Conservation (phyloP, 2,888 invertebrate genomes). For the Hypsopygia costalis region DNA sequence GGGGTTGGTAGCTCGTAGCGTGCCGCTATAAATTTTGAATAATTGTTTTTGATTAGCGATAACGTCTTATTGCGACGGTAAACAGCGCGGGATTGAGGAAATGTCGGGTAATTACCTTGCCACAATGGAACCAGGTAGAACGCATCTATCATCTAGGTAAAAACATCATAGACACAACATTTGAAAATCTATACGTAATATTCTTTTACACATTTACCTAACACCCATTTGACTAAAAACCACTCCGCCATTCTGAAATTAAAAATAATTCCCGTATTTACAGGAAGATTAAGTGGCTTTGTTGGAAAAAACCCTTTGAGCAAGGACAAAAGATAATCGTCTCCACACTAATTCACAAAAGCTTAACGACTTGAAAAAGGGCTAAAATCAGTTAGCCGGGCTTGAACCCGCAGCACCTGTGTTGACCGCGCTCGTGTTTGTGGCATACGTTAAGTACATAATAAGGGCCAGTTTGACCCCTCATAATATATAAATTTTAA, state of each 20-base stretch:
- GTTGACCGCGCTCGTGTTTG: background rate
- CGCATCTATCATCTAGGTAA: no score
- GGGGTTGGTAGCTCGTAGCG: no score
- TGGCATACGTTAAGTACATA: background rate
- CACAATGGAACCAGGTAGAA: no score
- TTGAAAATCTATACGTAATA: no score
- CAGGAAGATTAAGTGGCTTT: slow-evolving; percentile 11
- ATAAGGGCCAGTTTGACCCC: background rate
- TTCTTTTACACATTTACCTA: no score
- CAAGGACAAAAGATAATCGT: slow-evolving; percentile 20
- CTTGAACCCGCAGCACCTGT: slow-evolving; percentile 16
- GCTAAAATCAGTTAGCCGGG: slow-evolving; percentile 5
- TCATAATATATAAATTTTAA: background rate
- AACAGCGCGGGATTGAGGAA: no score
- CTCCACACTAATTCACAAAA: slow-evolving; percentile 17
- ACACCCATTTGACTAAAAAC: background rate
- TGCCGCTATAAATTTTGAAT: no score
- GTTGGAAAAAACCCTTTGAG: slow-evolving; percentile 17
- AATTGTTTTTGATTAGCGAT: no score
- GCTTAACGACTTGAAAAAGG: slow-evolving; percentile 17
- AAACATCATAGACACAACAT: no score
- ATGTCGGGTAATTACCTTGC: no score
- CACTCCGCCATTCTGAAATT: slow-evolving; percentile 2
- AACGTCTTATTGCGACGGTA: no score
- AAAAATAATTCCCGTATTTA: slow-evolving; percentile 5